These are phyloP conservation scores for Orthonyx spaldingii DNA, from an alignment of 2,113 vertebrate species.

Conservation along the genomic window DNA sequence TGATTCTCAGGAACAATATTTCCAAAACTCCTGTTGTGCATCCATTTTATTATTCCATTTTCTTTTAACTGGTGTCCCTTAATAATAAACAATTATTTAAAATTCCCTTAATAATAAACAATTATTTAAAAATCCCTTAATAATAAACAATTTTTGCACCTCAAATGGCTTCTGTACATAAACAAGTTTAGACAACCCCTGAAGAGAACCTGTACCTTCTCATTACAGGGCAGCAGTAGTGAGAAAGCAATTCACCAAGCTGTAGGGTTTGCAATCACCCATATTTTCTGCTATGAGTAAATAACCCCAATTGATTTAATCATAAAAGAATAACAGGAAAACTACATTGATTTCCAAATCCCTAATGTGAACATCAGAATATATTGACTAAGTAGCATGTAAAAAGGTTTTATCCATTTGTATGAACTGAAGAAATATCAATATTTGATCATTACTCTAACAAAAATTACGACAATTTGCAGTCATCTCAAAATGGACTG, in stretches of 20 bases:
- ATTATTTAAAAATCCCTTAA: no score
- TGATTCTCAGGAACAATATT: neutral
- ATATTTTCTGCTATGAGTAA: conserved; percentile 82
- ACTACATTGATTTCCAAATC: conserved; percentile 80
- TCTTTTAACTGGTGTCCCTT: conserved; percentile 49
- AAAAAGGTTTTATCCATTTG: conserved; percentile 72
- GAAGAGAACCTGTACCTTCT: conserved; percentile 71
- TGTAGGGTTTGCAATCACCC: conserved; percentile 69
- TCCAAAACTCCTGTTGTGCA: conserved; percentile 37
- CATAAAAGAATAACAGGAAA: conserved; percentile 84
- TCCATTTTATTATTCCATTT: conserved; percentile 48
- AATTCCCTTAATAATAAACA: conserved; percentile 76
- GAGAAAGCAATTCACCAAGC: conserved; percentile 73
- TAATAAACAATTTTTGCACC: conserved; percentile 76
- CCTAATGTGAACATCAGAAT: conserved; percentile 78
- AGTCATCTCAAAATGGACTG: conserved; percentile 69
- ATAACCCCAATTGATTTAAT: conserved; percentile 84
- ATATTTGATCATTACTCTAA: conserved; percentile 76
- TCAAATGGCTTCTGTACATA: conserved; percentile 73
- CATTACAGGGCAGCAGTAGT: conserved; percentile 70
- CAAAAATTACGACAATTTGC: conserved; percentile 73
- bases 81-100: conserved; percentile 79
- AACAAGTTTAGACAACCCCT: conserved; percentile 73
- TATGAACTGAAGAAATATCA: conserved; percentile 74
- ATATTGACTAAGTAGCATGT: conserved; percentile 70